Evolutionary conservation across 30 jellyfish, hydroid and myxozoan genomes (phyloP).

Genomic region (Nemopilema nomurai): DNA sequence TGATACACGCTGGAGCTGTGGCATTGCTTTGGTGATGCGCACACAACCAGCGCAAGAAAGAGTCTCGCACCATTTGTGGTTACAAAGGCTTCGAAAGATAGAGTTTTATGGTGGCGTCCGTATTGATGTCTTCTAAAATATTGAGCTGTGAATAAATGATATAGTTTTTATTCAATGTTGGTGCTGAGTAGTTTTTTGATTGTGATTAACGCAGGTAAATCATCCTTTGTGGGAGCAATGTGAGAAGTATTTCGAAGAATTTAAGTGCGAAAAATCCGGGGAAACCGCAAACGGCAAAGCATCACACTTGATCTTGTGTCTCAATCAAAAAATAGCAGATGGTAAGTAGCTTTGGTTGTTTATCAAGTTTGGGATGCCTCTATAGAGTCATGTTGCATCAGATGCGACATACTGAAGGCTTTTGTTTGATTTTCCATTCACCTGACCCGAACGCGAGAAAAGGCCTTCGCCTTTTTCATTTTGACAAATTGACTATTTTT

Average conservation of each 20-base stretch:
- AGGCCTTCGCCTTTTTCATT: too few relatives aligned
- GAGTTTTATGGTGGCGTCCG: too few relatives aligned
- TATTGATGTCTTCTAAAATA: not conserved
- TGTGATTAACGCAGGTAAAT: slow-evolving; percentile 47
- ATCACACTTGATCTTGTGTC: slow-evolving; percentile 76
- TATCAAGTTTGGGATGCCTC: not conserved
- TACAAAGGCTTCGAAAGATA: too few relatives aligned
- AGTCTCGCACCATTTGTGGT: too few relatives aligned
- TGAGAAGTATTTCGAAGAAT: slow-evolving; percentile 64
- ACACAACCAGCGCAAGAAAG: too few relatives aligned
- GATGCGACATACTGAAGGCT: too few relatives aligned
- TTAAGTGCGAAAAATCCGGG: slow-evolving; percentile 49
- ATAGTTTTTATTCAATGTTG: not conserved
- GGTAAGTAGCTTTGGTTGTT: slow-evolving; percentile 28
- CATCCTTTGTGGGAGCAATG: slow-evolving; percentile 90
- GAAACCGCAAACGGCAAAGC: slow-evolving; percentile 83
- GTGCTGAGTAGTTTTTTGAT: not conserved
- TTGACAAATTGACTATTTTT: too few relatives aligned
- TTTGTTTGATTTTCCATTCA: too few relatives aligned
- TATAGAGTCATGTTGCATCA: too few relatives aligned
- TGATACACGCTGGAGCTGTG: too few relatives aligned
- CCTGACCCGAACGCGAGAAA: too few relatives aligned
- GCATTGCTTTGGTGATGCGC: too few relatives aligned
- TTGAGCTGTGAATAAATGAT: not conserved
- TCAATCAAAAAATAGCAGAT: slow-evolving; percentile 62